Evolutionary conservation across 2,113 vertebrate genomes (phyloP), one percentile per base, ranked within the genome.

Genomic region (Sarotherodon lohbergeri): DNA sequence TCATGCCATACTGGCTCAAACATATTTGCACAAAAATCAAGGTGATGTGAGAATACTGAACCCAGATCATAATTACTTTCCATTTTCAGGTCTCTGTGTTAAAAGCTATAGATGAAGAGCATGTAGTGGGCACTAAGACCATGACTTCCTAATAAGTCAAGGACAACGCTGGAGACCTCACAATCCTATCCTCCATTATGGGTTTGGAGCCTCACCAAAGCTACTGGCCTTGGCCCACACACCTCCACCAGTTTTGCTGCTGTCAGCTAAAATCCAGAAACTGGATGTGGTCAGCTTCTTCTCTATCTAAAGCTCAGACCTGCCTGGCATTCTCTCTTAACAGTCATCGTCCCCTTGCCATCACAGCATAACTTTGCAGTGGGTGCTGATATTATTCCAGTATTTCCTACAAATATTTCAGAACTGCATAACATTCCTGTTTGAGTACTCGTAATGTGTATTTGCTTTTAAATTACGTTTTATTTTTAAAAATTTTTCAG

Each of bases 141-240:
- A 90, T 96, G 95, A 34, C 11, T 43, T 84, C 86, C 84, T 96
- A 98, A 85, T 92, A n/a, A 81, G 29, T 97, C 94, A 76, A 88
- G 93, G 86, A 93, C 95, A 82, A 91, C 85, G 17, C 95, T 92
- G 81, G 82, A 96, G 93, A 95, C 93, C 95, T 85, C 92, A 82
- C 94, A 95, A n/a, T 89, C 57, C 66, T 76, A 2, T 96, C 95
- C 95, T 94, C 96, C 95, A 96, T 97, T 46, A 96, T 94, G 96
- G 95, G 97, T 97, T 96, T 96, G 83, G 96, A 97, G 95, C 96
- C 95, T 97, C 96, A 97, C 97, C 97, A 98, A 98, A 98, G 97
- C 96, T 95, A 95, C 78, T 96, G 96, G 96, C 97, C 97, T 97
- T 97, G 96, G 96, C 96, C 95, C 95, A 6, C 96, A 94, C 96